Conservation (phyloP, 2,113 vertebrate genomes). For the Aplodontia rufa region DNA sequence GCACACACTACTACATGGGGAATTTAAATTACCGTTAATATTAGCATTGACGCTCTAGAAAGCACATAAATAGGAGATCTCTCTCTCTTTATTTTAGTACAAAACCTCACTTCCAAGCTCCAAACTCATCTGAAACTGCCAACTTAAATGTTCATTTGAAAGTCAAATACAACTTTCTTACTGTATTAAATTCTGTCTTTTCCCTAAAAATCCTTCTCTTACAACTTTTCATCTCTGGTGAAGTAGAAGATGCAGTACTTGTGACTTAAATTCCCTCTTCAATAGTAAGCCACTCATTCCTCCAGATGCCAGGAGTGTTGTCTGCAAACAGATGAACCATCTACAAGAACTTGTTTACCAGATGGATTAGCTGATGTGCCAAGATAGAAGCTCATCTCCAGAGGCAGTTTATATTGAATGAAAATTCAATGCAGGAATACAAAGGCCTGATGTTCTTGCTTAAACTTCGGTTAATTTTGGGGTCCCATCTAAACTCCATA, state of each 20-base stretch:
- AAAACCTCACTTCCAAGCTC: background rate
- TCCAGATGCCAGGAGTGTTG: background rate
- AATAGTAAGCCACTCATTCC: background rate
- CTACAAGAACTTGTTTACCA: background rate
- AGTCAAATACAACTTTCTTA: background rate
- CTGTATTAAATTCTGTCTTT: background rate
- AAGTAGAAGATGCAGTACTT: background rate
- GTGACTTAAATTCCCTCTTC: background rate
- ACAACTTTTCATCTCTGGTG: background rate
- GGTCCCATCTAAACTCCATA: background rate
- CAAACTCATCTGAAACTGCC: background rate
- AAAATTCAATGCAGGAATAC: background rate
- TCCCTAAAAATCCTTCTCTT: background rate
- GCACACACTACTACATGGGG: background rate
- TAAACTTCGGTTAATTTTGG: background rate
- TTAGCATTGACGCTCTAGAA: background rate
- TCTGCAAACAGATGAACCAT: background rate
- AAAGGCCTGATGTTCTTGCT: background rate
- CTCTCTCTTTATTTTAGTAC: background rate
- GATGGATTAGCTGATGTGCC: background rate
- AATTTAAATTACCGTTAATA: no score
- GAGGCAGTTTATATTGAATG: background rate
- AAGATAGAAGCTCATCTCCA: background rate
- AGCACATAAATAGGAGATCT: background rate
- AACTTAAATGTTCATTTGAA: background rate